Conservation (phyloP, 1,140 invertebrate species). For the Drosophila ambigua region DNA sequence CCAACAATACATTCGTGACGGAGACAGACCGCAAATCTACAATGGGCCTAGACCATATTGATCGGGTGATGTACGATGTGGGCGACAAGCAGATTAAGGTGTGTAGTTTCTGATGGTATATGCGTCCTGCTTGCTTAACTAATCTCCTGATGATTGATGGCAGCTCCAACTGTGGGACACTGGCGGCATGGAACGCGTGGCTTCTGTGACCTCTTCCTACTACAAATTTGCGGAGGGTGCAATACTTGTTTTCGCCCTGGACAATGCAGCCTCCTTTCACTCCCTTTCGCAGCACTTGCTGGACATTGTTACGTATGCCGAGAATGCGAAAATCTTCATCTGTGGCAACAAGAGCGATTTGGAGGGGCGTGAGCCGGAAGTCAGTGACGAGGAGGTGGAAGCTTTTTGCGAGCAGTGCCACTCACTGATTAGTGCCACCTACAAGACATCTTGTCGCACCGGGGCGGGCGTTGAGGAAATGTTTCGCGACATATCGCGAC, state of each 20-base stretch:
- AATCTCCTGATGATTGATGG: too few species aligned
- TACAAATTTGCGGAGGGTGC: slow-evolving; percentile 97
- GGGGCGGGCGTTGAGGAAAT: slow-evolving; percentile 94
- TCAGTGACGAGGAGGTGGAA: slow-evolving; percentile 95
- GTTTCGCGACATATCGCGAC: slow-evolving; percentile 93
- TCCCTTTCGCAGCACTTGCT: slow-evolving; percentile 95
- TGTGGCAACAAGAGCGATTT: slow-evolving; percentile 96
- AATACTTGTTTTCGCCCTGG: slow-evolving; percentile 94
- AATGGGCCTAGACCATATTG: slow-evolving; percentile 95
- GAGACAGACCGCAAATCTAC: slow-evolving; percentile 93
- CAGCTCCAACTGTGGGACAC: slow-evolving; percentile 97
- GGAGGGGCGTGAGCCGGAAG: slow-evolving; percentile 87
- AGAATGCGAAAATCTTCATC: slow-evolving; percentile 96
- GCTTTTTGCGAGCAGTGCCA: slow-evolving; percentile 97
- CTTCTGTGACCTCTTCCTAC: slow-evolving; percentile 96
- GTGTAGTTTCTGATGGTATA: slow-evolving; percentile 29
- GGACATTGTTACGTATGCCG: slow-evolving; percentile 95
- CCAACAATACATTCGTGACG: slow-evolving; percentile 93
- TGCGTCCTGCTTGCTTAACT: neutral
- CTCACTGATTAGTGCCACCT: slow-evolving; percentile 93
- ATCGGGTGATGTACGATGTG: slow-evolving; percentile 89
- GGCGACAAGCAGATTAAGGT: slow-evolving; percentile 92
- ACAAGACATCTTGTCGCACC: slow-evolving; percentile 96
- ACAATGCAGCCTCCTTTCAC: slow-evolving; percentile 96
- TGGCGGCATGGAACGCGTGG: slow-evolving; percentile 96